These are phyloP conservation scores for Casuarius casuarius DNA, from an alignment of 2,113 vertebrate species.

Conservation along the genomic window DNA sequence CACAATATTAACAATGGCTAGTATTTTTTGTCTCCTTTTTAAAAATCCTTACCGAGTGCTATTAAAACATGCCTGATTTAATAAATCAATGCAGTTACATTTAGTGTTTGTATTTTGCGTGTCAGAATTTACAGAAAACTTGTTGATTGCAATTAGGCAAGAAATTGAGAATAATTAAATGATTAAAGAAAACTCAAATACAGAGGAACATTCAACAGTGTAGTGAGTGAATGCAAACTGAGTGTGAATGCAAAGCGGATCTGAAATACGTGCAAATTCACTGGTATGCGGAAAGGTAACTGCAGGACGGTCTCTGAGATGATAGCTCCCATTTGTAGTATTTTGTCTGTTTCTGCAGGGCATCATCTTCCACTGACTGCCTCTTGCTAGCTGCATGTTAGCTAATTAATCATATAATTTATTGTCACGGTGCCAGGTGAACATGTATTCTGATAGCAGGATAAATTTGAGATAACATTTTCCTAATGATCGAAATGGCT, in stretches of 20 bases:
- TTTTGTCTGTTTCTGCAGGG: background rate
- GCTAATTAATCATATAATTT: slow-evolving; percentile 54
- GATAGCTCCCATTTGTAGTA: background rate
- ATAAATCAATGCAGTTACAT: background rate
- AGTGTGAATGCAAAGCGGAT: background rate
- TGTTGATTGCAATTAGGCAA: background rate
- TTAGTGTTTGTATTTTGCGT: background rate
- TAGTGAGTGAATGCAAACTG: background rate
- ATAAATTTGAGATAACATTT: slow-evolving; percentile 12
- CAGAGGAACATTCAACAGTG: accelerated
- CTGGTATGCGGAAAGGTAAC: background rate
- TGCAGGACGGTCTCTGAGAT: background rate
- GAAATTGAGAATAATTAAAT: background rate
- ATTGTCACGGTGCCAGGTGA: slow-evolving; percentile 4
- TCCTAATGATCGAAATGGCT: background rate
- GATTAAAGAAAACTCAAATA: background rate
- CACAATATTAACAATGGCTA: background rate
- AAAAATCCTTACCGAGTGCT: background rate
- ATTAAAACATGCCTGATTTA: background rate
- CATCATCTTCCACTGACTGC: background rate
- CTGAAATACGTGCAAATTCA: background rate
- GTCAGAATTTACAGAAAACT: background rate
- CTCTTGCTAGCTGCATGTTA: slow-evolving; percentile 4
- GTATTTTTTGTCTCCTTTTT: background rate
- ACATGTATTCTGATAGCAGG: slow-evolving; percentile 25